Percentiles rank a stretch among this genome's conserved stretches.
Conservation (phyloP, 2,797 vertebrate species). For the Eidolon dupreanum region DNA sequence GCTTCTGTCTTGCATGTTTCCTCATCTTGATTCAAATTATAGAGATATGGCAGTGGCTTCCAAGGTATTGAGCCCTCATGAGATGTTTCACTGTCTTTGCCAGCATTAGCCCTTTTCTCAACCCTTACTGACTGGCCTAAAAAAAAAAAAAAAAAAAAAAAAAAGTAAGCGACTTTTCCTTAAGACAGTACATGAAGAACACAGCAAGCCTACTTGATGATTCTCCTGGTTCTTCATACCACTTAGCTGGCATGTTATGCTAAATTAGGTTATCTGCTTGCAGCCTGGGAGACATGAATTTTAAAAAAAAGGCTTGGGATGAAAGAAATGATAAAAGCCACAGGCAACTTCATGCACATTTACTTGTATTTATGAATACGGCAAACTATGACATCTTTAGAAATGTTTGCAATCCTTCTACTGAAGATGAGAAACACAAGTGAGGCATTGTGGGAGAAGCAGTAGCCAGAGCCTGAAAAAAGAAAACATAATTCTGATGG, state of each 20-base stretch:
- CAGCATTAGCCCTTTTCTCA: neutral
- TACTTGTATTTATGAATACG: neutral
- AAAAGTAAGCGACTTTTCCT: neutral
- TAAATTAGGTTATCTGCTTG: constrained; percentile 25
- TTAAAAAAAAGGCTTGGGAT: neutral
- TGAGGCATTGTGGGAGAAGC: neutral
- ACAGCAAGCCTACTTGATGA: neutral
- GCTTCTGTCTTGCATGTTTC: neutral
- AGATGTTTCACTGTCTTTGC: neutral
- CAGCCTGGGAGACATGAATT: neutral
- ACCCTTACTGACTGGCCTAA: neutral
- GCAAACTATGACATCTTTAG: neutral
- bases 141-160: neutral
- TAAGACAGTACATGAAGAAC: neutral
- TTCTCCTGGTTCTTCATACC: neutral
- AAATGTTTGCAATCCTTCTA: neutral
- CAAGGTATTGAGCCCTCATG: neutral
- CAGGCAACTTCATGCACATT: neutral
- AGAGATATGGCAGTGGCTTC: neutral
- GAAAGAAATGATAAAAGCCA: constrained; percentile 20
- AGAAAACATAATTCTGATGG: neutral
- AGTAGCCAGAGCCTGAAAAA: neutral
- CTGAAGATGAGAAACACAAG: neutral
- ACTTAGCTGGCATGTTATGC: neutral
- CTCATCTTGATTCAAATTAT: neutral